Evolutionary conservation across 2,888 invertebrate species (phyloP), one percentile per base, ranked within the genome.

Genomic region (Oxyteleia sp.): DNA sequence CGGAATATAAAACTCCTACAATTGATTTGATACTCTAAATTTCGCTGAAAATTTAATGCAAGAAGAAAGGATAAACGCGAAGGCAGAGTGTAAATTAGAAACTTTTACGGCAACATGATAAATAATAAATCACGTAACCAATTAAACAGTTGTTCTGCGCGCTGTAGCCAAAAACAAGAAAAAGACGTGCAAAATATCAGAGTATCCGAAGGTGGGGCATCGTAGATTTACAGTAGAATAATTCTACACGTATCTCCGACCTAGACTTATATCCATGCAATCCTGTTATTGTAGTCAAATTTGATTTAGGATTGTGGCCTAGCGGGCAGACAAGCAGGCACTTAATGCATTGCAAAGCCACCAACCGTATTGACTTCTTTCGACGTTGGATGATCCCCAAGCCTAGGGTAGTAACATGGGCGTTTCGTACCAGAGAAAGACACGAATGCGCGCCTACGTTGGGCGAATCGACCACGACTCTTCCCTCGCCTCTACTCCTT

Each of bases 301-400:
- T 90, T 92, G 92, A 92, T 92, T 92, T 92, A 92, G 89, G 90
- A 90, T 90, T 89, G 84, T 90, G 90, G 88, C 85, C 86, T 74
- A 29, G 59, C 49, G 43, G 29, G 53, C 66, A 53, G 61, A 76
- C 61, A 53, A 57, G 38, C 55, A 51, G 61, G 61, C 59, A 41
- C 18, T 59, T 59, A 66, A 63, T 66, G 59, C 61, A 69, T 53
- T 29, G 68, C 49, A 59, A 69, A 61, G 57, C 69, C 53, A 35
- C 61, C 43, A 38, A 41, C 45, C 45, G 66, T 81, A 81, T 81
- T 49, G 59, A 59, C 74, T 81, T 66, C 64, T 66, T 66, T 75
- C 51, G 43, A 32, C 72, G 80, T 69, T 78, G 59, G 72, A 80
- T 74, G 80, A 68, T 81, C 74, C 80, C 68, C 66, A 47, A 68